Evolutionary conservation across 1,140 invertebrate genomes (phyloP).

Genomic region (Oncopeltus fasciatus): DNA sequence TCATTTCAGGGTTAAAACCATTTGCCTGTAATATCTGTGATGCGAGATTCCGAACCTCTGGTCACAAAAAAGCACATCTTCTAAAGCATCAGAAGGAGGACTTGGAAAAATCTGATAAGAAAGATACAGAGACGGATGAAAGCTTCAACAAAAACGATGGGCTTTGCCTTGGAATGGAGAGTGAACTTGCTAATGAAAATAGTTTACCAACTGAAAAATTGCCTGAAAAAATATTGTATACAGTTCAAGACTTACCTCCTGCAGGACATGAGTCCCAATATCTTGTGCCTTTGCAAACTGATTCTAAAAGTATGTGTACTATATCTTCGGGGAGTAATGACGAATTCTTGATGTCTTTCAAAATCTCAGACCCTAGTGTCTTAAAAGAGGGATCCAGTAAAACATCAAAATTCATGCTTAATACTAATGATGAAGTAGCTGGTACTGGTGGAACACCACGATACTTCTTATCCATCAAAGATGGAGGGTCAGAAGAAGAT

Average conservation of each 20-base stretch:
- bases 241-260: too few relatives aligned
- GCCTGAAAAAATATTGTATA: too few relatives aligned
- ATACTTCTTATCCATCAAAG: background rate
- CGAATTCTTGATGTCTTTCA: background rate
- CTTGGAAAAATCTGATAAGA: background rate
- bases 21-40: constrained; percentile 50
- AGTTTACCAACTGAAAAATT: too few relatives aligned
- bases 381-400: background rate
- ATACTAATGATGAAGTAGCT: background rate
- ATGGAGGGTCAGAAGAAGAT: background rate
- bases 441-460: background rate
- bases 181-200: too few relatives aligned
- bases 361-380: too few relatives aligned
- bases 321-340: background rate
- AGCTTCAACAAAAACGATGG: too few relatives aligned
- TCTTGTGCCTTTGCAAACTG: too few relatives aligned
- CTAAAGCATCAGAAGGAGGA: constrained; percentile 38
- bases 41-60: constrained; percentile 48
- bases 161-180: too few relatives aligned
- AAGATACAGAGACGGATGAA: background rate
- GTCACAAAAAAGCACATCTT: constrained; percentile 49
- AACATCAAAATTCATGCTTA: background rate
- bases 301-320: too few relatives aligned
- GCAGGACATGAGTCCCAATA: too few relatives aligned
- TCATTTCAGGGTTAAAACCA: constrained; percentile 42